Evolutionary conservation across 1,140 invertebrate genomes (phyloP), one percentile per base, ranked within the genome.

Genomic region (Meloidogyne exigua): DNA sequence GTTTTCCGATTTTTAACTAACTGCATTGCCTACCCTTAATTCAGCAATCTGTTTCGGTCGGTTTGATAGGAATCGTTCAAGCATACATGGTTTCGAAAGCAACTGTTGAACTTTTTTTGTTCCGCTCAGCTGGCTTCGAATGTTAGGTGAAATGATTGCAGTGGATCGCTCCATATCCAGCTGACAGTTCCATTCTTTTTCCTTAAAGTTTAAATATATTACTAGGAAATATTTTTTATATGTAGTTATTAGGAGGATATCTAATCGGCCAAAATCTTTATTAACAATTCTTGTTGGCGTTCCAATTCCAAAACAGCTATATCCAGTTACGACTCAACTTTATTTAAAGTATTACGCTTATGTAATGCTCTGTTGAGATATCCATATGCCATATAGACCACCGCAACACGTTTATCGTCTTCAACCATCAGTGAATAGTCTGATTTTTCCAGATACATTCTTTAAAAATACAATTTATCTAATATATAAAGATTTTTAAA

Each of bases 91-190:
- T 49, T 72, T 62, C 11, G 49, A 15, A 49, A 72, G 49, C 4
- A 73, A 21, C n/a, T 67, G 66, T 21, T 67, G 66, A 32, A 73
- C 65, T 73, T 62, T 73, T 15, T 73, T 57, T 21, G 42, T 73
- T 23, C 71, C 23, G 71, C 44, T 13, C 49, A 73, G 11, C 3
- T 73, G 71, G 10, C 39, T 25, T 15, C 71, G 42, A 18, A 73
- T 73, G 57, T 73, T 73, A 12, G 71, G 71, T 10, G 71, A 73
- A 62, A 73, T 26, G 36, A 73, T 73, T 44, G 71, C 71, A 25
- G 18, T 73, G 13, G 71, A 73, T 12, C 71, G 25, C 23, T 73
- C 71, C 57, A 73, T 73, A 23, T 26, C 32, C 1, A 62, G 25
- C 13, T 65, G 71, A 9, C 57, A 39, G 3, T 42, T 65, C 71